Conservation (phyloP, 2,113 vertebrate species). For the Picathartes gymnocephalus region DNA sequence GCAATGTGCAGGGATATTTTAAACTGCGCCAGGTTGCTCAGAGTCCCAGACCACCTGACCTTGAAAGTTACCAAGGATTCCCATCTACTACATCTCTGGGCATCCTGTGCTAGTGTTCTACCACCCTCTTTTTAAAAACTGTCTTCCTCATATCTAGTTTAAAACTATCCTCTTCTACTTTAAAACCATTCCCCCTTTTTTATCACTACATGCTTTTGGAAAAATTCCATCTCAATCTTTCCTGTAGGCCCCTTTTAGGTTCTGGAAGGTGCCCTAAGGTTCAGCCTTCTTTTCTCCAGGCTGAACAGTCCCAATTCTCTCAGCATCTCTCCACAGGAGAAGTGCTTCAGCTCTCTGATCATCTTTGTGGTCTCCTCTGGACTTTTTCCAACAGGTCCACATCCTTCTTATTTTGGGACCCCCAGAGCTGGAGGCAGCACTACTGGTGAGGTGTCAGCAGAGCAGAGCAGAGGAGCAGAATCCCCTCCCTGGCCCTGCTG, state of each 20-base stretch:
- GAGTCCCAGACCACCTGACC: background rate
- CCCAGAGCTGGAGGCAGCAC: background rate
- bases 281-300: background rate
- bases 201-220: background rate
- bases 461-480: background rate
- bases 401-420: background rate
- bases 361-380: background rate
- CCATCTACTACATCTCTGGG: background rate
- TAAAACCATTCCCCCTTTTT: background rate
- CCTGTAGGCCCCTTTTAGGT: background rate
- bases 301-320: background rate
- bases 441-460: accelerated
- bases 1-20: background rate
- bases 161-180: background rate
- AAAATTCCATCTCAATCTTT: background rate
- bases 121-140: background rate
- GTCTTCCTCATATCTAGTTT: background rate
- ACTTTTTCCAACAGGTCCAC: background rate
- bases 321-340: background rate
- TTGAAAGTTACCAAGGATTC: background rate
- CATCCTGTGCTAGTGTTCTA: background rate
- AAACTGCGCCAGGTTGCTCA: background rate
- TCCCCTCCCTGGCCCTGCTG: background rate
- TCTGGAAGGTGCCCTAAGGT: background rate
- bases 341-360: background rate